Evolutionary conservation across 2,113 vertebrate genomes (phyloP), one percentile per base, ranked within the genome.

Genomic region (Nyctereutes procyonoides): DNA sequence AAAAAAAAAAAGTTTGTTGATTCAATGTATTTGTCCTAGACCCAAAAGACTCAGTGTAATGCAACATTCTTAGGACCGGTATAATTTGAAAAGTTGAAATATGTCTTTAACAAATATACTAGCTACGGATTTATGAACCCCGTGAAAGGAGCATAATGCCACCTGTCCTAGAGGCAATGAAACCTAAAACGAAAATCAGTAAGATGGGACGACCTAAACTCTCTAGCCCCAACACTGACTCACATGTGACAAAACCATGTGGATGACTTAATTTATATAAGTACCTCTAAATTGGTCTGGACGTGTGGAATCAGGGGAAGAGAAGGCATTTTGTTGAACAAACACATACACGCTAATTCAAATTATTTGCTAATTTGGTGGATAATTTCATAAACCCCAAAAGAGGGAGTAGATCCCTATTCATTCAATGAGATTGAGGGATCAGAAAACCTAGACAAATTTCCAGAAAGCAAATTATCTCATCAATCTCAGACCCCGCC

Each of bases 11-110:
- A 13, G 2, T 60, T 55, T 84, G 8, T 55, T 35, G 22, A 85
- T 56, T 20, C 43, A 56, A 63, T 4, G 3, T 22, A 79, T 35
- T 56, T 93, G 30, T 58, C 17, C 48, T 88, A 22, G 1, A 76
- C 62, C 15, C 32, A 14, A 84, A 79, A 96, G 13, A 16, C n/a
- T 89, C 13, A 74, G 3, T 76, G 9, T 63, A 76, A 38, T 56
- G 8, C n/a, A 86, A 81, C 0, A 24, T 2, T 82, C 22, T 14
- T n/a, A 90, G 22, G n/a, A 51, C 15, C 9, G 30, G 48, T 88
- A 77, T 93, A 83, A 92, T 65, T 83, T 71, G 55, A 88, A 69
- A 90, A 83, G 67, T 60, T 77, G 55, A 93, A 82, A 87, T 79
- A 8, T 8, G 12, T 73, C 48, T 87, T 90, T 56, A 93, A 87